These are phyloP conservation scores for Rhea americana DNA, from an alignment of 2,113 vertebrate species.

Conservation along the genomic window DNA sequence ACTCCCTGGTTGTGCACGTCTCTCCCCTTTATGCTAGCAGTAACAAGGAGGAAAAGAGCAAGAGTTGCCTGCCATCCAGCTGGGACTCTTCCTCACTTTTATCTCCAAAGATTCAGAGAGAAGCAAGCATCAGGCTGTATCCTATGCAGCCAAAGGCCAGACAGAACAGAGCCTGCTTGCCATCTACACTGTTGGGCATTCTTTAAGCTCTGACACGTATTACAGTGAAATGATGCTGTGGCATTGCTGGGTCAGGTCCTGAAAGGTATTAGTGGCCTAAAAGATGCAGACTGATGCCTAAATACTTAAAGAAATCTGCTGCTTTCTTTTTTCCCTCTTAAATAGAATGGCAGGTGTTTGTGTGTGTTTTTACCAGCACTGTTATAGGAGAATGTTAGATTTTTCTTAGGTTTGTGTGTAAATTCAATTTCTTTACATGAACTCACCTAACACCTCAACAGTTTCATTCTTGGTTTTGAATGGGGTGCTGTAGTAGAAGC, in stretches of 20 bases:
- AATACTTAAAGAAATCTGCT: too few relatives aligned
- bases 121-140: not conserved
- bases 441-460: conserved; percentile 71
- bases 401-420: not conserved
- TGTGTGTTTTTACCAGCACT: not conserved
- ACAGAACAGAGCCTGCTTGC: not conserved
- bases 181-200: not conserved
- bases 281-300: too few relatives aligned
- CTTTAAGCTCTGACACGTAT: not conserved
- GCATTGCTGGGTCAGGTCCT: not conserved
- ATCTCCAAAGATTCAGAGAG: not conserved
- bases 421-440: not conserved
- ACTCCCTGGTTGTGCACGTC: too few relatives aligned
- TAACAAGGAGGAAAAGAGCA: too few relatives aligned
- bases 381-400: not conserved
- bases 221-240: not conserved
- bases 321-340: too few relatives aligned
- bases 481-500: conserved; percentile 38
- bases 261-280: too few relatives aligned
- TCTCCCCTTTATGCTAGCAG: too few relatives aligned
- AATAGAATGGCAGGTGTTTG: not conserved
- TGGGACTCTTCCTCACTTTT: too few relatives aligned
- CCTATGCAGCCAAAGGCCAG: not conserved
- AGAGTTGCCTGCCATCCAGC: too few relatives aligned
- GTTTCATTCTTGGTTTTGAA: conserved; percentile 21